Conservation (phyloP, 2,113 vertebrate species). For the Entelurus aequoreus region DNA sequence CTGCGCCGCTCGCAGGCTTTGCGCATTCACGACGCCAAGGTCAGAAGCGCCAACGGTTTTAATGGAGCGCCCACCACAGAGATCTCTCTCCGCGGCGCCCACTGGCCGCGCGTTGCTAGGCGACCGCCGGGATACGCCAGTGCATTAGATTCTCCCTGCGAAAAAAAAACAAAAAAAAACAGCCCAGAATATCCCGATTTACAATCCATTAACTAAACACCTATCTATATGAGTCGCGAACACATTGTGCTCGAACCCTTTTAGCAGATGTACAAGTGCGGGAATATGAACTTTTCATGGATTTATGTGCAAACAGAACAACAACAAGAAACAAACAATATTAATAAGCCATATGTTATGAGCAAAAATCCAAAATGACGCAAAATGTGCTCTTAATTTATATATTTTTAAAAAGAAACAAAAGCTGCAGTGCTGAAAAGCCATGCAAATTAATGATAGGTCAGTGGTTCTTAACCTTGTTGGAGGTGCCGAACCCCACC, state of each 20-base stretch:
- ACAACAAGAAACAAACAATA: too few relatives aligned
- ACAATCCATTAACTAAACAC: slow-evolving; percentile 54
- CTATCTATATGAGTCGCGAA: slow-evolving; percentile 22
- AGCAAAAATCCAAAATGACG: neutral
- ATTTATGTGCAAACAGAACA: too few relatives aligned
- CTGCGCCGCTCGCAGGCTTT: slow-evolving; percentile 54
- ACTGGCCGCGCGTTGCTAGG: slow-evolving; percentile 74
- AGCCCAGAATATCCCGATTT: slow-evolving; percentile 56
- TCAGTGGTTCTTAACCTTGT: too few relatives aligned
- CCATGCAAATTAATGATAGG: slow-evolving; percentile 7
- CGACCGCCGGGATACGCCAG: slow-evolving; percentile 70
- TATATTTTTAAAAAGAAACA: neutral
- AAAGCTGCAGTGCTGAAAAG: slow-evolving; percentile 6
- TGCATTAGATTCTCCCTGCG: slow-evolving; percentile 52
- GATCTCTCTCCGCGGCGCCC: slow-evolving; percentile 68
- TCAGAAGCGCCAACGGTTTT: slow-evolving; percentile 72
- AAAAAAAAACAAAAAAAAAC: slow-evolving; percentile 10
- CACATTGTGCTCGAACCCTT: slow-evolving; percentile 16
- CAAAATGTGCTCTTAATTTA: too few relatives aligned
- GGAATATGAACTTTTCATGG: neutral
- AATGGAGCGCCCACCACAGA: slow-evolving; percentile 70
- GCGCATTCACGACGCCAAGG: slow-evolving; percentile 75
- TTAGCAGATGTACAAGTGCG: slow-evolving; percentile 19
- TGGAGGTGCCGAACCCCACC: too few relatives aligned
- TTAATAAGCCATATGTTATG: neutral